These are phyloP conservation scores for Rhyacophila brunnea DNA, from an alignment of 1,140 invertebrate genomes.

Conservation along the genomic window DNA sequence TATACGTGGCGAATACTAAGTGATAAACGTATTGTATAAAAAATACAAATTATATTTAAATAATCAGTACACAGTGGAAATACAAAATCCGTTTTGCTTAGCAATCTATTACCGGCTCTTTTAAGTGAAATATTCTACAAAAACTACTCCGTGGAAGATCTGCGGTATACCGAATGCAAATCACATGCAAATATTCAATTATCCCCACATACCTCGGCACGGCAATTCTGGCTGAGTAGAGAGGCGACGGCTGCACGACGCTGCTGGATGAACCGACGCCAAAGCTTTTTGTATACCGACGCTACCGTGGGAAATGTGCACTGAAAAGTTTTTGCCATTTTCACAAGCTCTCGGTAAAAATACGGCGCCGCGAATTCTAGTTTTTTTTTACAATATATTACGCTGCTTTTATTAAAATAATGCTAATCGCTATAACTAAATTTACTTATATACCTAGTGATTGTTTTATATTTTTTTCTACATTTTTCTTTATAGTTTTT, in stretches of 20 bases:
- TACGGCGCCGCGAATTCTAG: too few relatives aligned
- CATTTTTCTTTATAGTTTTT: background rate
- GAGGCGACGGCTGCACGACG: too few relatives aligned
- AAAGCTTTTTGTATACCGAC: background rate
- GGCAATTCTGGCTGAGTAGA: background rate
- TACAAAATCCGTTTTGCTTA: too few relatives aligned
- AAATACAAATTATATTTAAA: too few relatives aligned
- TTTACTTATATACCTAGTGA: background rate
- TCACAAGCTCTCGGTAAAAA: background rate
- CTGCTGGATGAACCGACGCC: too few relatives aligned
- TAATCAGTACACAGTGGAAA: too few relatives aligned
- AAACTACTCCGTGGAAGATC: conserved; percentile 4
- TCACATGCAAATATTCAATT: conserved; percentile 36
- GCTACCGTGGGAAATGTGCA: background rate
- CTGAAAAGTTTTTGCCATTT: background rate
- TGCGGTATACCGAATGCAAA: conserved; percentile 28
- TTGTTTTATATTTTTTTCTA: background rate
- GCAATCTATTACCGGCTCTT: background rate
- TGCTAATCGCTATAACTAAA: too few relatives aligned
- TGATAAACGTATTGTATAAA: too few relatives aligned
- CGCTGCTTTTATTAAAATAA: too few relatives aligned
- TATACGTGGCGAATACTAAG: too few relatives aligned
- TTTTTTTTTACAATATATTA: background rate
- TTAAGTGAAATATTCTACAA: background rate
- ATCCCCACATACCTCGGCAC: conserved; percentile 3